phyloP scores from a whole-genome alignment of 2,113 vertebrate genomes.

The Phoxinus phoxinus region DNA sequence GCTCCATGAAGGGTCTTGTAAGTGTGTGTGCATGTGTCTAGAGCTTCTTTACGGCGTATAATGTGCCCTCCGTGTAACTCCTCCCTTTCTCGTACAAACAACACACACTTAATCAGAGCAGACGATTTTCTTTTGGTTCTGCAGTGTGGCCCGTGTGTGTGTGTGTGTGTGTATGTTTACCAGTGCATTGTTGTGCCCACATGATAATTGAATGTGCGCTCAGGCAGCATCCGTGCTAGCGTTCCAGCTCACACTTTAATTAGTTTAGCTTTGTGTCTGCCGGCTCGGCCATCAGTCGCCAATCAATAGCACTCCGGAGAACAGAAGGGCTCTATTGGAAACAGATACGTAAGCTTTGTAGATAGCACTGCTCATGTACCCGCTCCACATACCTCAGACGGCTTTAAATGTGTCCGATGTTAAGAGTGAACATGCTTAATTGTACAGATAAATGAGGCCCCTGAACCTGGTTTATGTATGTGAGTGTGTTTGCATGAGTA shows the following conservation, averaged over 20 bases:
- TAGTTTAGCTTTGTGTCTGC: slow-evolving; percentile 69
- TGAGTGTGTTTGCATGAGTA: slow-evolving; percentile 27
- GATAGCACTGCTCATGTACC: slow-evolving; percentile 28
- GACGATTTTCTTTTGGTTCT: slow-evolving; percentile 48
- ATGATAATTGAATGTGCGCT: slow-evolving; percentile 68
- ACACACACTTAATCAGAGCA: slow-evolving; percentile 51
- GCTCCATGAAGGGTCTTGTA: slow-evolving; percentile 29
- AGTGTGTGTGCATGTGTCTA: slow-evolving; percentile 22
- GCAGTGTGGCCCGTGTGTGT: slow-evolving; percentile 2
- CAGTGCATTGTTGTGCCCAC: slow-evolving; percentile 53
- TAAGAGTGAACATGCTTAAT: slow-evolving; percentile 61
- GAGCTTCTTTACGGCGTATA: neutral
- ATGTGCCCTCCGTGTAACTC: slow-evolving; percentile 10
- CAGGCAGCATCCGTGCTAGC: slow-evolving; percentile 63
- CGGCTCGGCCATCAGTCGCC: slow-evolving; percentile 67
- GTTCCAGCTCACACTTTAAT: slow-evolving; percentile 74
- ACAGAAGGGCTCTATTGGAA: slow-evolving; percentile 68
- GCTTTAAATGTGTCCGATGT: slow-evolving; percentile 56
- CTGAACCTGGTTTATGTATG: slow-evolving; percentile 27
- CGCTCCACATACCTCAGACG: slow-evolving; percentile 47
- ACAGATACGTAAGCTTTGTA: slow-evolving; percentile 64
- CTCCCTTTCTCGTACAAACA: slow-evolving; percentile 16
- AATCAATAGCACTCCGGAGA: slow-evolving; percentile 68
- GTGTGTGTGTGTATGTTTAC: slow-evolving; percentile 30
- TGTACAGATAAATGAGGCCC: slow-evolving; percentile 62